These are phyloP conservation scores for Paralvinella palmiformis DNA, from an alignment of 1,140 invertebrate genomes.

Conservation along the genomic window DNA sequence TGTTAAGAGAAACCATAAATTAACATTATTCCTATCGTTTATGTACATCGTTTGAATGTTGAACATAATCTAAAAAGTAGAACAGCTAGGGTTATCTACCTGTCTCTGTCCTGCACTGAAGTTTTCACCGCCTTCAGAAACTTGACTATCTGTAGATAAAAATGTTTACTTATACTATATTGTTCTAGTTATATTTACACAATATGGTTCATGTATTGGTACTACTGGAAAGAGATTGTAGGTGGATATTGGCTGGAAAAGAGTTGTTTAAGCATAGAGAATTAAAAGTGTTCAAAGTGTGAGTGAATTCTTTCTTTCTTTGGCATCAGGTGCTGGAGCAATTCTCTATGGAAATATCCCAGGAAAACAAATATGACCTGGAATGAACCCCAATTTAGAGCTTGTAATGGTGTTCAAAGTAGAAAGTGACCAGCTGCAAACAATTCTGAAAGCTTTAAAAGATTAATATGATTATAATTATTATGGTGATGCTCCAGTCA, in stretches of 20 bases:
- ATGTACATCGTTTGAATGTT: too few relatives aligned
- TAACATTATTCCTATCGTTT: too few relatives aligned
- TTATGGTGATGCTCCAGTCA: too few relatives aligned
- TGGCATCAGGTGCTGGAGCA: too few relatives aligned
- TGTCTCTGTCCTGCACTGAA: conserved; percentile 76
- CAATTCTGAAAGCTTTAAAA: too few relatives aligned
- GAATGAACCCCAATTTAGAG: too few relatives aligned
- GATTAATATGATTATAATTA: too few relatives aligned
- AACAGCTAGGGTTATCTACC: conserved; percentile 24
- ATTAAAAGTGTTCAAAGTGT: not conserved
- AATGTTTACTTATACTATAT: not conserved
- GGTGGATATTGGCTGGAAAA: not conserved
- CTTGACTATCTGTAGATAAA: conserved; percentile 28
- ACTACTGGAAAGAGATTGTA: not conserved
- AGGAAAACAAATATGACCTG: too few relatives aligned
- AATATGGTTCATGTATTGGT: not conserved
- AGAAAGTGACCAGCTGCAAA: too few relatives aligned
- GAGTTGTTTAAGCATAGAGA: not conserved
- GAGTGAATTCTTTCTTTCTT: not conserved
- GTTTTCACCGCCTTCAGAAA: conserved; percentile 51
- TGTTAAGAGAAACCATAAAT: conserved; percentile 52
- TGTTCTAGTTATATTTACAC: not conserved
- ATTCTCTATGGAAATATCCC: too few relatives aligned
- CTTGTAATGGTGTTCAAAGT: too few relatives aligned
- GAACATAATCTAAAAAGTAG: too few relatives aligned